phyloP scores from a whole-genome alignment of 2,113 vertebrate genomes.

The Picathartes gymnocephalus region DNA sequence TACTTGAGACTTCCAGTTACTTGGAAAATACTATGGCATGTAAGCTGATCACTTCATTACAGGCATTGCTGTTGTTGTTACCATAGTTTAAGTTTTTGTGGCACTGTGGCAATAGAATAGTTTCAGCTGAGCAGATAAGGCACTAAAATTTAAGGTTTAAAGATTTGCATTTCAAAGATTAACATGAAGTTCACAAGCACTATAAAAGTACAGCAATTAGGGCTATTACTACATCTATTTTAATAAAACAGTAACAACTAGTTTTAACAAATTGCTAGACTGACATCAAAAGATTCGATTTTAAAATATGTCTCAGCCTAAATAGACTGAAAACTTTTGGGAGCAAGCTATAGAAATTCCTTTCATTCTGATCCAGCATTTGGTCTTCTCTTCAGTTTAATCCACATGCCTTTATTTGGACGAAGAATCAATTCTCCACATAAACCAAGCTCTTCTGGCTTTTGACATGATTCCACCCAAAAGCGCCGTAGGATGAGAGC shows the following conservation, averaged over 20 bases:
- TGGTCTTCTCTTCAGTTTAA: constrained; percentile 81
- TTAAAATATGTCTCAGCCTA: background rate
- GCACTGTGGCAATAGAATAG: background rate
- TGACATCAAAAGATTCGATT: background rate
- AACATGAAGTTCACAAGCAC: background rate
- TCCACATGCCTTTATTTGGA: constrained; percentile 83
- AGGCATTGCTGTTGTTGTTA: background rate
- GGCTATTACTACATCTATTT: background rate
- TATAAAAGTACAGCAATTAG: background rate
- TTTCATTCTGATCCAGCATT: background rate
- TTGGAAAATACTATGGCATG: background rate
- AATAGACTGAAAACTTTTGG: background rate
- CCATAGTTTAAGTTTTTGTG: background rate
- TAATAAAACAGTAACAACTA: background rate
- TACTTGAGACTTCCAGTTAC: background rate
- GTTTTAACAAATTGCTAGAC: background rate
- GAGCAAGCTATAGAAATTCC: background rate
- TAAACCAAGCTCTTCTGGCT: constrained; percentile 78
- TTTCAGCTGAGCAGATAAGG: background rate
- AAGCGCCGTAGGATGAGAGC: constrained; percentile 82
- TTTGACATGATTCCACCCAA: constrained; percentile 81
- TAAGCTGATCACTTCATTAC: background rate
- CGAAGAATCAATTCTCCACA: constrained; percentile 87
- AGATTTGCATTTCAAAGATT: background rate
- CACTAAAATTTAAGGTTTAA: background rate